phyloP scores from a whole-genome alignment of 2,113 vertebrate species.

The Poeciliopsis prolifica region DNA sequence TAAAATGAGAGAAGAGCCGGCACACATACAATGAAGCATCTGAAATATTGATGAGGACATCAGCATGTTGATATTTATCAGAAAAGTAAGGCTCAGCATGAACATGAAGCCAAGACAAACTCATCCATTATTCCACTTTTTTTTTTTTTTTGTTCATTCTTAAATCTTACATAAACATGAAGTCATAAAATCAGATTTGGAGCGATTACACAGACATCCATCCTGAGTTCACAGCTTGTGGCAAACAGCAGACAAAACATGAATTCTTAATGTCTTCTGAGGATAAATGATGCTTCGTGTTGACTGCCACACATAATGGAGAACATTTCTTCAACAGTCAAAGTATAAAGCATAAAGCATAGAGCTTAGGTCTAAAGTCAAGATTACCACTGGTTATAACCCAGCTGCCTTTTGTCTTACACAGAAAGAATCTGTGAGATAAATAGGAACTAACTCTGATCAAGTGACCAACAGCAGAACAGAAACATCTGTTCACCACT shows the following conservation, averaged over 20 bases:
- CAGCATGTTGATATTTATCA: constrained; percentile 19
- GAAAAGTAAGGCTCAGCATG: neutral
- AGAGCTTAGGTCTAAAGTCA: too few species aligned
- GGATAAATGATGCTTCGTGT: neutral
- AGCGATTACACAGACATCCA: constrained; percentile 12
- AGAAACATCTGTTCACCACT: neutral
- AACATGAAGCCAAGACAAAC: constrained; percentile 4
- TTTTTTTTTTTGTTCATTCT: constrained; percentile 15
- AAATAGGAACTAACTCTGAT: neutral
- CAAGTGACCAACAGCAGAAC: neutral
- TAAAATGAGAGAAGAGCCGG: too few species aligned
- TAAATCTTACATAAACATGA: constrained; percentile 33
- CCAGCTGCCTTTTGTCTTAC: neutral
- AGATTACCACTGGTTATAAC: neutral
- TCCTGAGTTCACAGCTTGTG: constrained; percentile 25
- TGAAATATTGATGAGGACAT: constrained; percentile 33
- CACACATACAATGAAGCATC: neutral
- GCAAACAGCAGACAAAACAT: neutral
- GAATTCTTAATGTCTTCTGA: constrained; percentile 33
- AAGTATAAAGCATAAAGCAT: neutral
- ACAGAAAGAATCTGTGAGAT: neutral
- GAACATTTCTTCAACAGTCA: neutral
- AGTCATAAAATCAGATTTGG: constrained; percentile 26
- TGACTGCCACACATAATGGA: neutral
- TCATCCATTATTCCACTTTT: constrained; percentile 18